Evolutionary conservation across 1,140 invertebrate genomes (phyloP).

Genomic region (Danaus melanippus): DNA sequence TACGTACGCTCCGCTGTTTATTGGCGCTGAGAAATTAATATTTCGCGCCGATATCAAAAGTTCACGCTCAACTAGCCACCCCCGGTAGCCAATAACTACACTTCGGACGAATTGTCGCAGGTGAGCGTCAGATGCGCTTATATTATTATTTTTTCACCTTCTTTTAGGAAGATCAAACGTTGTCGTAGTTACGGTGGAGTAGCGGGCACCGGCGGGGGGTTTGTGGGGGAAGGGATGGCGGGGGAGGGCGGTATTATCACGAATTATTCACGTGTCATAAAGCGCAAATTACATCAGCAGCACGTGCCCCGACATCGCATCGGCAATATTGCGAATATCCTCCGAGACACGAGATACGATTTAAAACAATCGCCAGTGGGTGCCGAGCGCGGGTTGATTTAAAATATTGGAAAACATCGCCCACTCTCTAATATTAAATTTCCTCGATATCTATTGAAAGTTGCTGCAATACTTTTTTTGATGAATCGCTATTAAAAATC

Average conservation of each 20-base stretch:
- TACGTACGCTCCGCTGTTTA: constrained; percentile 61
- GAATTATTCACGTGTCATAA: constrained; percentile 69
- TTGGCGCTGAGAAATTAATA: constrained; percentile 69
- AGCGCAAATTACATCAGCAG: constrained; percentile 63
- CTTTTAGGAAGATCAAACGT: constrained; percentile 61
- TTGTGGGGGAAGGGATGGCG: constrained; percentile 7
- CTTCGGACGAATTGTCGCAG: constrained; percentile 59
- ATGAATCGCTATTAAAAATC: constrained; percentile 30
- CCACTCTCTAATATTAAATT: constrained; percentile 43
- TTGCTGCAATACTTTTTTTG: constrained; percentile 25
- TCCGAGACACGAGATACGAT: constrained; percentile 32
- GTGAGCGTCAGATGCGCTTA: constrained; percentile 65
- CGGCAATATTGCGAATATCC: constrained; percentile 41
- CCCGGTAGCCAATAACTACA: constrained; percentile 57
- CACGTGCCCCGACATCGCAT: constrained; percentile 51
- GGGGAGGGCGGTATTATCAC: constrained; percentile 43
- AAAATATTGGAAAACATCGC: constrained; percentile 40
- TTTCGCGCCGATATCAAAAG: constrained; percentile 70
- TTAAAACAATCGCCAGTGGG: constrained; percentile 52
- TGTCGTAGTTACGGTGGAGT: constrained; percentile 37
- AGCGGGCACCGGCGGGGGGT: constrained; percentile 14
- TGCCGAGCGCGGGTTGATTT: constrained; percentile 36
- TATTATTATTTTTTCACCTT: constrained; percentile 63
- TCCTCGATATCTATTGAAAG: constrained; percentile 34
- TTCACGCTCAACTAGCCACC: constrained; percentile 69